phyloP scores from a whole-genome alignment of 2,888 invertebrate species.

The Slavum lentiscoides region DNA sequence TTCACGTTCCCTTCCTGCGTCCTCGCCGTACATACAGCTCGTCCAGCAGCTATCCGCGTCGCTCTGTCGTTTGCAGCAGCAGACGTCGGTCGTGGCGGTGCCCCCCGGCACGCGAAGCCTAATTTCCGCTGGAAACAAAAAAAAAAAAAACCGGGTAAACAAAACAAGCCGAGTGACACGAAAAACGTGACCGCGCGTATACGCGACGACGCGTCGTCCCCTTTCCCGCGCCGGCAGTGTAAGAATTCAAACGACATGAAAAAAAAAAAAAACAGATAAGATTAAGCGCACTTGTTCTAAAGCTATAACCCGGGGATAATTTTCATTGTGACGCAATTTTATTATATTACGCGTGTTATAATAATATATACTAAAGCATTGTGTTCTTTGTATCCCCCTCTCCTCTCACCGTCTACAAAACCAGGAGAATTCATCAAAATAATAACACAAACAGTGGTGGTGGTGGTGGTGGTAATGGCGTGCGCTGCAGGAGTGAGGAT shows the following conservation, averaged over 20 bases:
- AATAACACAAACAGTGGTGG: background rate
- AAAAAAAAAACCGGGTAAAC: background rate
- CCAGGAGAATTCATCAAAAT: background rate
- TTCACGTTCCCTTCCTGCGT: background rate
- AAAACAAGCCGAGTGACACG: slow-evolving; percentile 39
- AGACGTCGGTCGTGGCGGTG: background rate
- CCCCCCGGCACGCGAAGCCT: background rate
- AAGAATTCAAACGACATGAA: too few species aligned
- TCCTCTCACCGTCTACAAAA: background rate
- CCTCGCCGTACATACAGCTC: background rate
- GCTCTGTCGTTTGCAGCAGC: too few species aligned
- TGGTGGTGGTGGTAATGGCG: too few species aligned
- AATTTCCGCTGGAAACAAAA: background rate
- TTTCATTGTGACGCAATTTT: slow-evolving; percentile 33
- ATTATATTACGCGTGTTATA: too few species aligned
- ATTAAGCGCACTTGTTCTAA: too few species aligned
- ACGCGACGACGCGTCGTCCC: too few species aligned
- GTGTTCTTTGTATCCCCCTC: too few species aligned
- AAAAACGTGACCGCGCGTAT: slow-evolving; percentile 39
- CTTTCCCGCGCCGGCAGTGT: too few species aligned
- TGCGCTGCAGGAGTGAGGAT: too few species aligned
- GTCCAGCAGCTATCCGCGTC: too few species aligned
- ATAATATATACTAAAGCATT: too few species aligned
- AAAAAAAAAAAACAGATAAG: too few species aligned
- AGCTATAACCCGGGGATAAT: background rate